Evolutionary conservation across 2,797 vertebrate genomes (phyloP), one percentile per base, ranked within the genome.

Genomic region (Sebastes trivittatus): DNA sequence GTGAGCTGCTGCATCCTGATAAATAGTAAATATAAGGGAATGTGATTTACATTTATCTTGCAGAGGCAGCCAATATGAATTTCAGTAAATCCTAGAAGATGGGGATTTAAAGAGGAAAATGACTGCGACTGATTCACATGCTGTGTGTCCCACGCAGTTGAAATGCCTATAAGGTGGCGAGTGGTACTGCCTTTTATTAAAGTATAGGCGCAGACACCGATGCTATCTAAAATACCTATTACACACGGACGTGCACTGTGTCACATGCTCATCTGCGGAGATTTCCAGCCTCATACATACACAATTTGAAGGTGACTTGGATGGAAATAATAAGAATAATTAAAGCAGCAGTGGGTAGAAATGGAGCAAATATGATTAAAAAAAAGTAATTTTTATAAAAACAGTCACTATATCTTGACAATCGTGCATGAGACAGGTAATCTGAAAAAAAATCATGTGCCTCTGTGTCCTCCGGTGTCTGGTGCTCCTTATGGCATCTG

Each of bases 11-110:
- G 95, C 95, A 92, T 95, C 95, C 95, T 94, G 95, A 96, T 95
- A 95, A 96, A 96, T 95, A 95, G 89, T 82, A 93, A 95, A 96
- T 96, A 96, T 96, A 95, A 94, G 93, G 94, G 92, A 95, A 95
- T 94, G 93, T 93, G 95, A 96, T 95, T 96, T 96, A 93, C 96
- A 96, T 96, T 96, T 95, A 95, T 96, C 96, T 96, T 94, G 94
- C 95, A 92, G 69, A 96, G 92, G 96, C 96, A 97, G 96, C 96
- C 96, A 97, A 96, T 96, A 96, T 97, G 96, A 95, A 93, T 95
- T 96, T 96, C 92, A 93, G 95, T 96, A 96, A 95, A 96, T 96
- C 95, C 95, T 95, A 94, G 94, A 96, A 97, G 96, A 97, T 95
- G 95, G 95, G 92, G 88, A 94, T 95, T 94, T 96, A 94, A 95